Evolutionary conservation across 2,888 invertebrate species (phyloP).

Genomic region (Tipula helvola): DNA sequence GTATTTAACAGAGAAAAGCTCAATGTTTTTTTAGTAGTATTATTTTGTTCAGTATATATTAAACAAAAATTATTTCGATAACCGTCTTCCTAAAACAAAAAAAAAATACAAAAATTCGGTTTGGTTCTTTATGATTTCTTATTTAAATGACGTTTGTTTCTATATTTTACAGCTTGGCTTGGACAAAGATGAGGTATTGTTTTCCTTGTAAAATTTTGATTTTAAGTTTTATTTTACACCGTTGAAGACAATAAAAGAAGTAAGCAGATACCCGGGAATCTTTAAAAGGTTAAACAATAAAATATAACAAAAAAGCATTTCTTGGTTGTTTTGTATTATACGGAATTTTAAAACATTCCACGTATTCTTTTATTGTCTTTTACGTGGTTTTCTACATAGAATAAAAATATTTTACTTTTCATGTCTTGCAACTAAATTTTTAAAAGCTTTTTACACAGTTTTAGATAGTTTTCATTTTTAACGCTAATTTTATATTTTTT

Average conservation of each 20-base stretch:
- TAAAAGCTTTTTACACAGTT: background rate
- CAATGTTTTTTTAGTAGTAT: background rate
- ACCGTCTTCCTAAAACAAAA: background rate
- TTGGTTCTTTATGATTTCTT: background rate
- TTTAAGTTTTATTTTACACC: background rate
- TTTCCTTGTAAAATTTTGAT: constrained; percentile 13
- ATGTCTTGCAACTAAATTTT: background rate
- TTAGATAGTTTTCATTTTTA: background rate
- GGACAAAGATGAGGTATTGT: constrained; percentile 80
- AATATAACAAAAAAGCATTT: background rate
- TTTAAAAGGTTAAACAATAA: background rate
- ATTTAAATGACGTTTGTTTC: constrained; percentile 15
- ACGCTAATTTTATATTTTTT: background rate
- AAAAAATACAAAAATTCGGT: background rate
- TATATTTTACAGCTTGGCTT: constrained; percentile 71
- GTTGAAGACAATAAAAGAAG: background rate
- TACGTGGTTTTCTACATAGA: background rate
- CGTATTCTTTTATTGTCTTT: background rate
- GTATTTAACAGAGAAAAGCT: background rate
- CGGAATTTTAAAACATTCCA: background rate
- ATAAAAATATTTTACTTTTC: background rate
- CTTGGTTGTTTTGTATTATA: background rate
- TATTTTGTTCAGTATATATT: background rate
- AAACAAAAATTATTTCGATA: background rate
- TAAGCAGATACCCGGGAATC: background rate